These are phyloP conservation scores for Xanthia icteritia DNA, from an alignment of 2,888 invertebrate genomes.

Conservation along the genomic window DNA sequence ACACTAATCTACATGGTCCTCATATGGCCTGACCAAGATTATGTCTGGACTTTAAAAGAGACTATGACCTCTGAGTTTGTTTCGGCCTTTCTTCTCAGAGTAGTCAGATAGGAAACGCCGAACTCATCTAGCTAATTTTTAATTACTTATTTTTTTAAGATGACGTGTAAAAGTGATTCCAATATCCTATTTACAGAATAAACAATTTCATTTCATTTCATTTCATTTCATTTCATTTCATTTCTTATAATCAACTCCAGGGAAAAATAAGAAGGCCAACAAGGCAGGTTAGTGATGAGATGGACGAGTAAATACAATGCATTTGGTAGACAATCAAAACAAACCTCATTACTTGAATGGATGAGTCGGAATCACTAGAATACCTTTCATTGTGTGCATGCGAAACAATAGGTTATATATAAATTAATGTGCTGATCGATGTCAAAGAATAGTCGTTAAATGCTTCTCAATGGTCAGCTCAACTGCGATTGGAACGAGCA, in stretches of 20 bases:
- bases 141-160: too few relatives aligned
- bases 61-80: too few relatives aligned
- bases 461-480: slow-evolving; percentile 54
- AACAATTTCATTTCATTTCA: too few relatives aligned
- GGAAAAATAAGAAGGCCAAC: not conserved
- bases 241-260: not conserved
- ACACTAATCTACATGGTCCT: too few relatives aligned
- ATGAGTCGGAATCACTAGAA: slow-evolving; percentile 63
- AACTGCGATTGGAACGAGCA: slow-evolving; percentile 42
- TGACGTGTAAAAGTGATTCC: too few relatives aligned
- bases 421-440: slow-evolving; percentile 78
- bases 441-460: slow-evolving; percentile 72
- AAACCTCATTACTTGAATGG: slow-evolving; percentile 22
- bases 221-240: too few relatives aligned
- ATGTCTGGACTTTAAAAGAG: too few relatives aligned
- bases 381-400: slow-evolving; percentile 73
- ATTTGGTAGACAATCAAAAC: slow-evolving; percentile 29
- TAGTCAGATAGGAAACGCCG: too few relatives aligned
- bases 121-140: too few relatives aligned
- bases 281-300: not conserved
- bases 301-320: slow-evolving; percentile 13
- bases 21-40: too few relatives aligned
- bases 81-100: too few relatives aligned
- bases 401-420: slow-evolving; percentile 82
- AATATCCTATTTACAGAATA: too few relatives aligned